These are phyloP conservation scores for Gryllus longicercus DNA, from an alignment of 2,888 invertebrate genomes.

Conservation along the genomic window DNA sequence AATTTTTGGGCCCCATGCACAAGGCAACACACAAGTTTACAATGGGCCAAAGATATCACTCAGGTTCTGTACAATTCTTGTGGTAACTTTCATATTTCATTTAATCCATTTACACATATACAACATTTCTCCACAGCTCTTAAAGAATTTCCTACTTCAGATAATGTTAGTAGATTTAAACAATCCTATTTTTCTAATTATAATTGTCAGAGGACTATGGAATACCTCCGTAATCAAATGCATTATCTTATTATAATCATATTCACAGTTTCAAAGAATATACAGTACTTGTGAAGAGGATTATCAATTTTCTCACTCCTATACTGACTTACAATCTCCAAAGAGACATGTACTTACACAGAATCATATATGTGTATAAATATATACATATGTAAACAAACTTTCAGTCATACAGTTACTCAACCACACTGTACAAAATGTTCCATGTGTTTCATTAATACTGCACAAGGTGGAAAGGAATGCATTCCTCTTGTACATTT, in stretches of 20 bases:
- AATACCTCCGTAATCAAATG: neutral
- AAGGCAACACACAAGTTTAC: no score
- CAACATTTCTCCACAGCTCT: neutral
- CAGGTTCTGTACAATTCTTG: no score
- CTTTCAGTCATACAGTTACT: neutral
- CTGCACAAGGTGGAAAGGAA: conserved; percentile 8
- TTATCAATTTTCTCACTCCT: neutral
- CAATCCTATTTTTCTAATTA: neutral
- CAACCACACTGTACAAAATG: conserved; percentile 10
- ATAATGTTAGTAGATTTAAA: neutral
- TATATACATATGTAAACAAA: conserved; percentile 10
- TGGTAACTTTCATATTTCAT: neutral
- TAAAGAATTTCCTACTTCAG: neutral
- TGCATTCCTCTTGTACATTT: conserved; percentile 11
- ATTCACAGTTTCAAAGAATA: conserved; percentile 17
- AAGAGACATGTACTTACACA: conserved; percentile 1
- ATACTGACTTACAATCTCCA: neutral
- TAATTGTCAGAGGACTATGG: neutral
- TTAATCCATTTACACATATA: neutral
- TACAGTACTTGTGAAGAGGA: neutral
- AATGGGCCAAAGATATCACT: no score
- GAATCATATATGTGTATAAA: conserved; percentile 9
- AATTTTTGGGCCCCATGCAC: no score
- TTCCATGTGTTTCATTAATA: neutral
- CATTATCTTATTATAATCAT: neutral